Base-by-base conservation (phyloP, 2,113 vertebrate genomes). In the Phoxinus phoxinus region DNA sequence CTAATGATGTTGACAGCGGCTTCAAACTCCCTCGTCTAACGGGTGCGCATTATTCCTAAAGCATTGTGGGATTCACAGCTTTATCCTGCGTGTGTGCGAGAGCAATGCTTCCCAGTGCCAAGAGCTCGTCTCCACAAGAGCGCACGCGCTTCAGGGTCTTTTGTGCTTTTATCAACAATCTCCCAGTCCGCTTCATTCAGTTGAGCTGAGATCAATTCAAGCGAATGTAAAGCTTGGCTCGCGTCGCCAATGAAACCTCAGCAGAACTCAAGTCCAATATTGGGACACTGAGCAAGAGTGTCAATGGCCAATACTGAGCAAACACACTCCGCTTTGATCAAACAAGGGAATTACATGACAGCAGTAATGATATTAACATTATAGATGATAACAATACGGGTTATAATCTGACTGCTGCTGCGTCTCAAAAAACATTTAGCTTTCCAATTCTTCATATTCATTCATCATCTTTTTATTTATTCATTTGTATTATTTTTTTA, bases 1-100 rank as follows among this genome's bases (percentile, higher is more conserved):
- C 23, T 87, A 87, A 80, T 83, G 56, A 85, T 73, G 56, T 69
- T 81, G 63, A 67, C 63, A 19, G 61, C 27, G 12, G 7, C 21
- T 9, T 23, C 56, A 58, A 9, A 65, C 25, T 30, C 27, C 27
- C 63, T 67, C 1, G 6, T 35, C 65, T 69, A 1, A 19, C 8
- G 30, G 13, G 30, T 67, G 6, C 2, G 58, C 7, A 8, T 56
- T 56, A 21, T 56, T 21, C 21, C 53, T 56, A 56, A 56, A 21
- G 53, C 53, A 56, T 25, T 25, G 58, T 61, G 58, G n/a, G 58
- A 61, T 61, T n/a, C n/a, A 10, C 17, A 1, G 30, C 67, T 37
- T 69, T 37, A 10, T 37, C 32, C 32, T 37, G 17, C 65, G 1
- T 35, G 32, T 69, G 21, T 35, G 30, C 19, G 17, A 69, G 65